Evolutionary conservation across 2,113 vertebrate genomes (phyloP).

Genomic region (Neogobius melanostomus): DNA sequence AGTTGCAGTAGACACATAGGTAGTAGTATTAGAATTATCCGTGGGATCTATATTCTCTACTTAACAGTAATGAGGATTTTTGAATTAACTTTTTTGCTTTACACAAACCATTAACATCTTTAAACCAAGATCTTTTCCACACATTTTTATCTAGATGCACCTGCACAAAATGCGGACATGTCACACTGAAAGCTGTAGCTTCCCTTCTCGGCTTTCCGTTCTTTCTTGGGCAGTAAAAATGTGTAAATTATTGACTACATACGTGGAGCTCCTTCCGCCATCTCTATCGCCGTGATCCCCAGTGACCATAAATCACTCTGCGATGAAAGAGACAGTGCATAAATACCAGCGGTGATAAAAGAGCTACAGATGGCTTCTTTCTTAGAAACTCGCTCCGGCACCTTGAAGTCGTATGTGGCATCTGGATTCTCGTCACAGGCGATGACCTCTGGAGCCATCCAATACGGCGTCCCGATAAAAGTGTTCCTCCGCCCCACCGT

Average conservation of each 20-base stretch:
- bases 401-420: conserved; percentile 89
- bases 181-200: not conserved
- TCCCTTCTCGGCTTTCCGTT: conserved; percentile 17
- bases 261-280: conserved; percentile 80
- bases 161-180: not conserved
- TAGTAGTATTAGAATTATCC: no score
- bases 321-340: conserved; percentile 29
- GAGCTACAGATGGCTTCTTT: not conserved
- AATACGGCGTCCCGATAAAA: conserved; percentile 91
- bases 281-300: conserved; percentile 78
- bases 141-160: no score
- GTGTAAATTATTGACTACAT: conserved; percentile 46
- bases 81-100: no score
- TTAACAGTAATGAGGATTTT: no score
- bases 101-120: no score
- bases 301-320: conserved; percentile 80
- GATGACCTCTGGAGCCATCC: conserved; percentile 94
- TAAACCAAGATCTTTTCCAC: no score
- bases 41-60: no score
- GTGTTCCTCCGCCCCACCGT: conserved; percentile 87
- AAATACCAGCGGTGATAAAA: conserved; percentile 7
- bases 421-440: conserved; percentile 88
- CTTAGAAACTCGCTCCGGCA: conserved; percentile 35
- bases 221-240: conserved; percentile 4
- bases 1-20: no score